phyloP scores from a whole-genome alignment of 2,888 invertebrate species.

The Erannis defoliaria region DNA sequence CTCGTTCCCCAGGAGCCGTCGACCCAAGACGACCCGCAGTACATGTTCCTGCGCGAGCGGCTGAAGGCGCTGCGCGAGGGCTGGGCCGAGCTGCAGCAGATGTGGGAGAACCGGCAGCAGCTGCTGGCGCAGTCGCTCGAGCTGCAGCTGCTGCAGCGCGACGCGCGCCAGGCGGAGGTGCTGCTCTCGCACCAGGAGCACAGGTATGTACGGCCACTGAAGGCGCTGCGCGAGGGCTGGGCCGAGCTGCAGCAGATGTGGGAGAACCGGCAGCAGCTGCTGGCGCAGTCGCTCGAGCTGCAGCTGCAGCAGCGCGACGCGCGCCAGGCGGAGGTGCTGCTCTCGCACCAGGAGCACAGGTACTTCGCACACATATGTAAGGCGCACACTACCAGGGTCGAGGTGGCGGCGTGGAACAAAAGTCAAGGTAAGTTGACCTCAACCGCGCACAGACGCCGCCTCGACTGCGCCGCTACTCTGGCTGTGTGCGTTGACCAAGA shows the following conservation, averaged over 20 bases:
- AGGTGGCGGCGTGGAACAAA: too few relatives aligned
- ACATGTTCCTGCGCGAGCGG: slow-evolving; percentile 99
- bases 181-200: slow-evolving; percentile 99
- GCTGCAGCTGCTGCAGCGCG: slow-evolving; percentile 97
- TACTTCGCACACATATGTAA: too few relatives aligned
- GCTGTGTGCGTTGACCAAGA: too few relatives aligned
- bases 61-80: slow-evolving; percentile 99
- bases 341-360: slow-evolving; percentile 99
- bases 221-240: slow-evolving; percentile 99
- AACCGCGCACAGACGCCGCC: too few relatives aligned
- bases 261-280: slow-evolving; percentile 98
- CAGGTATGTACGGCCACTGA: too few relatives aligned
- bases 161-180: slow-evolving; percentile 99
- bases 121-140: slow-evolving; percentile 97
- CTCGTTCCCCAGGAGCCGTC: slow-evolving; percentile 88
- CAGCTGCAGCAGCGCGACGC: slow-evolving; percentile 99
- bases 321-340: slow-evolving; percentile 98
- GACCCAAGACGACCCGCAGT: slow-evolving; percentile 98
- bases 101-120: slow-evolving; percentile 99
- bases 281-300: slow-evolving; percentile 97
- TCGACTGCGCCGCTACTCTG: too few relatives aligned
- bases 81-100: slow-evolving; percentile 99
- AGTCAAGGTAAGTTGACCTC: too few relatives aligned
- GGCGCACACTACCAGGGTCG: too few relatives aligned
- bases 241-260: slow-evolving; percentile 99